Percentiles rank a stretch among this genome's conserved stretches.
Conservation (phyloP, 2,888 invertebrate genomes). For the Eupeodes latifasciatus region DNA sequence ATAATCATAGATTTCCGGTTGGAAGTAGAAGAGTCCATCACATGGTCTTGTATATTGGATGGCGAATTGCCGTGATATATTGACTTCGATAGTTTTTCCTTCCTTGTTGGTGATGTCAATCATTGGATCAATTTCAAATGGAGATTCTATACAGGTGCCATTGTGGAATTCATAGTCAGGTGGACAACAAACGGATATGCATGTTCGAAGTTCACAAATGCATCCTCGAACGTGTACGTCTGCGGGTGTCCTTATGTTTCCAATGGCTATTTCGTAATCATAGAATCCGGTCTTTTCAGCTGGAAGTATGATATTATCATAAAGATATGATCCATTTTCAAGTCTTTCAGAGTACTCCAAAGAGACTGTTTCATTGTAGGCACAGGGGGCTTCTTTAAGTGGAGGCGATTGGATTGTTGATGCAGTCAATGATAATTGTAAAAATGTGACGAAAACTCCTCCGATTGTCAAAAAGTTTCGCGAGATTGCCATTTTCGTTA, state of each 20-base stretch:
- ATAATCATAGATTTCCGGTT: neutral
- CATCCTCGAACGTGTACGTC: conserved; percentile 79
- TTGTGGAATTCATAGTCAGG: neutral
- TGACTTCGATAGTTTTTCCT: neutral
- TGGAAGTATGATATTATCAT: conserved; percentile 78
- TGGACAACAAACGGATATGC: conserved; percentile 3
- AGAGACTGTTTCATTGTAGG: conserved; percentile 78
- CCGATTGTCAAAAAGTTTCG: neutral
- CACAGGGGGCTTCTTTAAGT: conserved; percentile 69
- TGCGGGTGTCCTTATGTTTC: conserved; percentile 7
- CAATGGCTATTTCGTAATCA: conserved; percentile 67
- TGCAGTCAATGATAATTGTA: neutral
- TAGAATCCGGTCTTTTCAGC: conserved; percentile 72
- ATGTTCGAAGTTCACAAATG: conserved; percentile 76
- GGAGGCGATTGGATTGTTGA: neutral
- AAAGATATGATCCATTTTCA: conserved; percentile 77
- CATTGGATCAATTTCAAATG: accelerated
- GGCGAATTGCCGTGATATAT: neutral
- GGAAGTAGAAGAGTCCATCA: neutral
- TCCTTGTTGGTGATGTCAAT: neutral
- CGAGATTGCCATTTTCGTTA: neutral
- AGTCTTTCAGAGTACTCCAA: conserved; percentile 63
- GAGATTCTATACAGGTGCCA: neutral
- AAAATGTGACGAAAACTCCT: neutral
- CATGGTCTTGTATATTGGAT: conserved; percentile 5